Percentiles rank a stretch among this genome's conserved stretches.
phyloP scores from a whole-genome alignment of 2,113 vertebrate genomes.

The Crotalus tigris region DNA sequence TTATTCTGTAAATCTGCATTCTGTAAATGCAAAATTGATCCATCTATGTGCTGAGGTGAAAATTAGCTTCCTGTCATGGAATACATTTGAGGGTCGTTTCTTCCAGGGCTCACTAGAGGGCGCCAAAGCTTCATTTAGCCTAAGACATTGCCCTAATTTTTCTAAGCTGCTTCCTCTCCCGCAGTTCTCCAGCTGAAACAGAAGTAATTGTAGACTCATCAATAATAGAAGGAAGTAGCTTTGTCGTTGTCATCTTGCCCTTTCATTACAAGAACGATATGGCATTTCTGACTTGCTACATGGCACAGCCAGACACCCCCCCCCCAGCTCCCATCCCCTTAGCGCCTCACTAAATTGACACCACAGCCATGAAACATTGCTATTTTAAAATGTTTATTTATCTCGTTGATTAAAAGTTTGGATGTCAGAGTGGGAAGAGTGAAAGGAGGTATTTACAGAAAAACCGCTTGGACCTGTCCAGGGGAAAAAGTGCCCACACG shows the following conservation, averaged over 20 bases:
- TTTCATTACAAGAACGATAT: not conserved
- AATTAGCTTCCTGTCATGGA: not conserved
- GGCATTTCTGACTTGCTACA: not conserved
- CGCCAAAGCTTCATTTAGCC: not conserved
- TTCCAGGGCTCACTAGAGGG: not conserved
- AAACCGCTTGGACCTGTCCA: not conserved
- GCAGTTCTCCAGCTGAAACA: not conserved
- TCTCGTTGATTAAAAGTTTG: conserved; percentile 9
- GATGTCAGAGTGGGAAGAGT: not conserved
- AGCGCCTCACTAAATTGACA: not conserved
- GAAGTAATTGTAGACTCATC: not conserved
- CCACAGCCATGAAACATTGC: not conserved
- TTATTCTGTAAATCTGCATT: not conserved
- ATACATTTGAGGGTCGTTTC: not conserved
- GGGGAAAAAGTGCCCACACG: not conserved
- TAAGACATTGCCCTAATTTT: not conserved
- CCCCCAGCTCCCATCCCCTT: not conserved
- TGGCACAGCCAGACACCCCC: not conserved
- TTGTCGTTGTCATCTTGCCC: not conserved
- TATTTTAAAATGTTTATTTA: not conserved
- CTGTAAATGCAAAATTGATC: not conserved
- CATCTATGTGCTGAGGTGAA: not conserved
- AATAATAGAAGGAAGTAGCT: not conserved
- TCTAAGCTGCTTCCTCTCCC: too few relatives aligned
- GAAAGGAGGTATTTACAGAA: conserved; percentile 7